Evolutionary conservation across 2,113 vertebrate genomes (phyloP).

Genomic region (Zosterops lateralis): DNA sequence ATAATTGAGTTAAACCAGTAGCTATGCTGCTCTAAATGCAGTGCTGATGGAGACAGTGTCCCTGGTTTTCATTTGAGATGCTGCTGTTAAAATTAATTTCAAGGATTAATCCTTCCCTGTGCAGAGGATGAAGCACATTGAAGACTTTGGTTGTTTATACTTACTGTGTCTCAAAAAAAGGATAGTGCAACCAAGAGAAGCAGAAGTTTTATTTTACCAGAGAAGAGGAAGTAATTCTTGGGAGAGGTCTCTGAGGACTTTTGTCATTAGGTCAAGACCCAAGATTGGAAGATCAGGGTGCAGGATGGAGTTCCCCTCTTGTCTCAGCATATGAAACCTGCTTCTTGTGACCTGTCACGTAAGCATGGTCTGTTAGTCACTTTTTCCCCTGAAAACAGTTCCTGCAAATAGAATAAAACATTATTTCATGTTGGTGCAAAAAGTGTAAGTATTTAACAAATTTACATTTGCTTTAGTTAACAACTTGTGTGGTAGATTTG

Average conservation of each 20-base stretch:
- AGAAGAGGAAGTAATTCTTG: slow-evolving; percentile 18
- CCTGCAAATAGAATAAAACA: background rate
- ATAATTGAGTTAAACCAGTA: background rate
- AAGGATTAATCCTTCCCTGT: background rate
- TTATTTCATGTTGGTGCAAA: background rate
- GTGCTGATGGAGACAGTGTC: background rate
- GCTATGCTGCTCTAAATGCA: background rate
- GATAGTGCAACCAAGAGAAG: background rate
- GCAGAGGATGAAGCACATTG: background rate
- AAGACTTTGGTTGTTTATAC: background rate
- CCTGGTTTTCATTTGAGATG: background rate
- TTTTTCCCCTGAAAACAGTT: background rate
- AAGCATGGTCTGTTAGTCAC: background rate
- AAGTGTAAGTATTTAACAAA: background rate
- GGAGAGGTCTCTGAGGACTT: background rate
- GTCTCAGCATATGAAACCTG: background rate
- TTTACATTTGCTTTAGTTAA: background rate
- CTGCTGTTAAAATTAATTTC: background rate
- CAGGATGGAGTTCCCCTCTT: background rate
- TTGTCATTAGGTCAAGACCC: background rate
- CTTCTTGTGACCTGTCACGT: background rate
- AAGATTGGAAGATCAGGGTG: background rate
- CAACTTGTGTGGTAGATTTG: background rate
- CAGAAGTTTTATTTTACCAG: background rate
- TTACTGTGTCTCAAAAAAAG: background rate